Evolutionary conservation across 2,113 vertebrate species (phyloP).

Genomic region (Pseudorectes ferrugineus): DNA sequence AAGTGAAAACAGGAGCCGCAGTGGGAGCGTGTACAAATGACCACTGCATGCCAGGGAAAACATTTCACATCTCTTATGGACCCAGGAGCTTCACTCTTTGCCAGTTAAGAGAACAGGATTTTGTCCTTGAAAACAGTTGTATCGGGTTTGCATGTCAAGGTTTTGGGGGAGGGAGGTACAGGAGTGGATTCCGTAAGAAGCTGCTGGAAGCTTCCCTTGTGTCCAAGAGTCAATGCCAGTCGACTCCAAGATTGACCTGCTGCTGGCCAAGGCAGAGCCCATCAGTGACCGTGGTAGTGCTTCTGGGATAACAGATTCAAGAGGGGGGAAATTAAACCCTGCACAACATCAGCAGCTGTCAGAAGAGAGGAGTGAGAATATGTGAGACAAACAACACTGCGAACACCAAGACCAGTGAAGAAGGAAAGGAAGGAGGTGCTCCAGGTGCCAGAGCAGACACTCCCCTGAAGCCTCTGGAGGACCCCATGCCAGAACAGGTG

Average conservation of each 20-base stretch:
- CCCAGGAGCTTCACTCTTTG: neutral
- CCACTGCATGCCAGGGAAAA: neutral
- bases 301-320: neutral
- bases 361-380: neutral
- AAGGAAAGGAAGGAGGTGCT: neutral
- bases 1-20: neutral
- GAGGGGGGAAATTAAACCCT: neutral
- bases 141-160: fast-evolving
- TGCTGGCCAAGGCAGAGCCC: neutral
- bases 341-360: neutral
- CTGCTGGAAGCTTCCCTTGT: neutral
- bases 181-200: neutral
- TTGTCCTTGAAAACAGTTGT: neutral
- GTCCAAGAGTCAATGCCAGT: neutral
- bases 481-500: neutral
- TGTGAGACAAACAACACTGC: neutral
- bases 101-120: neutral
- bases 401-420: neutral
- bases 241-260: fast-evolving
- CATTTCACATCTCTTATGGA: neutral
- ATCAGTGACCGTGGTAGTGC: fast-evolving
- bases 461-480: neutral
- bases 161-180: fast-evolving
- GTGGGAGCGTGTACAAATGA: neutral
- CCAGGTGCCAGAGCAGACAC: neutral